Conservation (phyloP, 1,140 invertebrate species). For the Dryas iulia region DNA sequence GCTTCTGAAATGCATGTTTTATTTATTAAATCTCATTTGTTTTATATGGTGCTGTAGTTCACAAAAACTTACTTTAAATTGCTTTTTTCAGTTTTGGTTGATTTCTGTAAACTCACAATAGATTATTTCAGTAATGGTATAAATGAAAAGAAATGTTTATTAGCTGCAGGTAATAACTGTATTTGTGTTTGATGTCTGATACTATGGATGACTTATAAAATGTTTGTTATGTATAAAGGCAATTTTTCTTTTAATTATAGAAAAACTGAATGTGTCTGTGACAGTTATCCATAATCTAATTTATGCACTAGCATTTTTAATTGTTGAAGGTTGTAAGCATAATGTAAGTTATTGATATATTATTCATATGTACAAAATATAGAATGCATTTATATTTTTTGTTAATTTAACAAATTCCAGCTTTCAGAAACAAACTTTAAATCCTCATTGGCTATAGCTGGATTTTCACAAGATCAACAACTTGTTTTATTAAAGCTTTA, state of each 20-base stretch:
- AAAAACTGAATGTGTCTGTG: constrained; percentile 55
- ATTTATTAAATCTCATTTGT: no score
- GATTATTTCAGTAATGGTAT: constrained; percentile 83
- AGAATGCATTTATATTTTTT: neutral
- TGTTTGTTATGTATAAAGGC: neutral
- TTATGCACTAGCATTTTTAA: constrained; percentile 65
- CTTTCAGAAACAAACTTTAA: constrained; percentile 67
- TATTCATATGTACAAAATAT: neutral
- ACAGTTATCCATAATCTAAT: constrained; percentile 58
- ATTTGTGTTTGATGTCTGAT: neutral
- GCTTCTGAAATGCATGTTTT: no score
- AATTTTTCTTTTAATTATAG: constrained; percentile 44
- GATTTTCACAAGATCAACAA: constrained; percentile 64
- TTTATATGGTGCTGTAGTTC: no score
- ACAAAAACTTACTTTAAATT: neutral
- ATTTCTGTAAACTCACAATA: constrained; percentile 84
- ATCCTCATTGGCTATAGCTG: constrained; percentile 64
- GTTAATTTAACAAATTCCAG: constrained; percentile 42
- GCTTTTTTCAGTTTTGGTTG: constrained; percentile 81
- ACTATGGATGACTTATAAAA: neutral
- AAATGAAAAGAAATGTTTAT: constrained; percentile 81
- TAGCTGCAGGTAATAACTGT: constrained; percentile 78
- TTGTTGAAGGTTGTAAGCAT: constrained; percentile 67
- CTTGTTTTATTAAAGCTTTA: constrained; percentile 66
- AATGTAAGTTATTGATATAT: constrained; percentile 56